These are phyloP conservation scores for Melanophora roralis DNA, from an alignment of 2,888 invertebrate genomes.

Conservation along the genomic window DNA sequence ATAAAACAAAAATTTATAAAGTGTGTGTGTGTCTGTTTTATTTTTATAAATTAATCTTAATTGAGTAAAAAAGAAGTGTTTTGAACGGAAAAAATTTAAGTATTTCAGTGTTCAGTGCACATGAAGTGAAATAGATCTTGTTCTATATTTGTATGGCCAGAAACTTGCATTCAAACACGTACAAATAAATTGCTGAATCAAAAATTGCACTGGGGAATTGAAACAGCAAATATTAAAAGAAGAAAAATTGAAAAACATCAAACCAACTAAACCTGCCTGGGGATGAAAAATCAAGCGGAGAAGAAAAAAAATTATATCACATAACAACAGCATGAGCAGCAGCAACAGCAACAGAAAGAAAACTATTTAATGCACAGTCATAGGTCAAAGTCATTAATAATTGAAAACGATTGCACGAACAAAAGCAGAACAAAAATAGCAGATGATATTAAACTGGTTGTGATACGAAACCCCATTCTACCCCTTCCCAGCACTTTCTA, in stretches of 20 bases:
- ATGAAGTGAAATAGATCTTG: conserved; percentile 22
- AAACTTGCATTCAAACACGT: conserved; percentile 23
- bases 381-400: conserved; percentile 67
- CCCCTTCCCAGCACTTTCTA: too few relatives aligned
- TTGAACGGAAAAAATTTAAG: conserved; percentile 46
- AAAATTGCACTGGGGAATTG: conserved; percentile 33
- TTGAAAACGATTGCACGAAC: conserved; percentile 13
- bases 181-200: conserved; percentile 29
- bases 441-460: background rate
- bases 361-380: conserved; percentile 63
- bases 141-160: background rate
- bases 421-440: background rate
- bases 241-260: background rate
- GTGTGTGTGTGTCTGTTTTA: background rate
- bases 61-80: conserved; percentile 53
- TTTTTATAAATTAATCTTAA: conserved; percentile 59
- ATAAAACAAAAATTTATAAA: background rate
- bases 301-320: background rate
- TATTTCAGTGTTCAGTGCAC: conserved; percentile 34
- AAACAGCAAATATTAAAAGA: background rate
- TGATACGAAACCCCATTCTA: background rate
- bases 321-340: too few relatives aligned
- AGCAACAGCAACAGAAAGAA: conserved; percentile 3
- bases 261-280: conserved; percentile 2
- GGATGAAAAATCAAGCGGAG: conserved; percentile 22